phyloP scores from a whole-genome alignment of 2,888 invertebrate species.

The Muschampia plurimacula region DNA sequence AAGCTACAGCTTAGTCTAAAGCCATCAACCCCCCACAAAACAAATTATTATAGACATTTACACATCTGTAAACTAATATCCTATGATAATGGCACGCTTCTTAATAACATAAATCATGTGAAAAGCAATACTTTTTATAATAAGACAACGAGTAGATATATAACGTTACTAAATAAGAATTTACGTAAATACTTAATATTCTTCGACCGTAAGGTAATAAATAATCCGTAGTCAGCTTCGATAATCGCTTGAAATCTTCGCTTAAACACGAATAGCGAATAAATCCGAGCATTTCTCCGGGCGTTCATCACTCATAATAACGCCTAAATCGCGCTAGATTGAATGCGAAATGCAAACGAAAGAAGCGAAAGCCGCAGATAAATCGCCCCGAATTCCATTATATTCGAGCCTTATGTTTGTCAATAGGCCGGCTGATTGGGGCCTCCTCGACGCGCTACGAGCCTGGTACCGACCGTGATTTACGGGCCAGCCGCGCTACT shows the following conservation, averaged over 20 bases:
- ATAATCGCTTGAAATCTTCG: conserved; percentile 32
- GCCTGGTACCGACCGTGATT: conserved; percentile 68
- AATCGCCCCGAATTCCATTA: conserved; percentile 75
- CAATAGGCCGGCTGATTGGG: conserved; percentile 80
- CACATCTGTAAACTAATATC: too few relatives aligned
- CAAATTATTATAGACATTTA: too few relatives aligned
- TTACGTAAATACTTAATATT: conserved; percentile 25
- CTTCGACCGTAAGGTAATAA: conserved; percentile 26
- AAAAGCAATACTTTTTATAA: background rate
- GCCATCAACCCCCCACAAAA: too few relatives aligned
- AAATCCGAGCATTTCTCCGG: conserved; percentile 42
- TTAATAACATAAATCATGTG: conserved; percentile 31
- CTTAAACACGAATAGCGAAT: conserved; percentile 34
- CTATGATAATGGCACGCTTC: conserved; percentile 23
- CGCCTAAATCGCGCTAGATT: conserved; percentile 54
- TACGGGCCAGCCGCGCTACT: conserved; percentile 71
- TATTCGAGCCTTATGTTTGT: conserved; percentile 78
- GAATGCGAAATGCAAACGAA: conserved; percentile 57
- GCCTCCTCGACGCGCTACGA: conserved; percentile 69
- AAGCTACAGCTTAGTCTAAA: too few relatives aligned
- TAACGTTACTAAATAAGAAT: conserved; percentile 23
- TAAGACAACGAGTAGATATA: background rate
- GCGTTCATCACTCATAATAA: conserved; percentile 49
- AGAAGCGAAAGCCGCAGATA: conserved; percentile 60
- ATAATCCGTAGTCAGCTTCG: conserved; percentile 34